A percentile compares a stretch with the other conserved stretches of the same genome.
phyloP scores from a whole-genome alignment of 53 echinoderm and acorn worm genomes.

The Mesocentrotus franciscanus region DNA sequence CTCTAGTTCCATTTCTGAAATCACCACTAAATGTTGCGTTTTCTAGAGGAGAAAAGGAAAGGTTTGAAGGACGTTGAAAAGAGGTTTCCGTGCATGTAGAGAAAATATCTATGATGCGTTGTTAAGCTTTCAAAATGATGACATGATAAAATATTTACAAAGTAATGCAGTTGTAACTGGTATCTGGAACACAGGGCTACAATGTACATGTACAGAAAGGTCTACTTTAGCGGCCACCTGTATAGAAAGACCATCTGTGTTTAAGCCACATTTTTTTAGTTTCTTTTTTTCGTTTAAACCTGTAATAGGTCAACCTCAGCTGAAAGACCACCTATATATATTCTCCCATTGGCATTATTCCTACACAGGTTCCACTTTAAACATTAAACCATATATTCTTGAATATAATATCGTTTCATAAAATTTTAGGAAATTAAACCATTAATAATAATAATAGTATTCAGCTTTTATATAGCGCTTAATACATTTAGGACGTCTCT shows the following conservation, averaged over 20 bases:
- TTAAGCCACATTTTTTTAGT: not conserved
- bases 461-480: too few relatives aligned
- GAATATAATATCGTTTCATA: too few relatives aligned
- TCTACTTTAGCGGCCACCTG: not conserved
- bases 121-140: slow-evolving; percentile 11
- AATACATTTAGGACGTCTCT: too few relatives aligned
- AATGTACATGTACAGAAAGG: not conserved
- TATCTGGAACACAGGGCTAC: not conserved
- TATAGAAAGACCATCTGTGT: not conserved
- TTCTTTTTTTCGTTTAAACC: not conserved
- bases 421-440: too few relatives aligned
- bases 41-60: not conserved
- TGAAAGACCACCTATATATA: too few relatives aligned
- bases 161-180: not conserved
- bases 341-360: too few relatives aligned
- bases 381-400: too few relatives aligned
- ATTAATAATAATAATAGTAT: too few relatives aligned
- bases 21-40: slow-evolving; percentile 10
- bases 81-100: not conserved
- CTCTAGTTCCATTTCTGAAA: slow-evolving; percentile 20
- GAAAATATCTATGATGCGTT: not conserved
- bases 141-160: not conserved
- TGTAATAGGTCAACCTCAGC: too few relatives aligned
- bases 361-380: too few relatives aligned
- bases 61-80: not conserved